Percentiles rank a stretch among this genome's conserved stretches.
Evolutionary conservation across 1,140 invertebrate species (phyloP).

Genomic region (Bombus confusus): DNA sequence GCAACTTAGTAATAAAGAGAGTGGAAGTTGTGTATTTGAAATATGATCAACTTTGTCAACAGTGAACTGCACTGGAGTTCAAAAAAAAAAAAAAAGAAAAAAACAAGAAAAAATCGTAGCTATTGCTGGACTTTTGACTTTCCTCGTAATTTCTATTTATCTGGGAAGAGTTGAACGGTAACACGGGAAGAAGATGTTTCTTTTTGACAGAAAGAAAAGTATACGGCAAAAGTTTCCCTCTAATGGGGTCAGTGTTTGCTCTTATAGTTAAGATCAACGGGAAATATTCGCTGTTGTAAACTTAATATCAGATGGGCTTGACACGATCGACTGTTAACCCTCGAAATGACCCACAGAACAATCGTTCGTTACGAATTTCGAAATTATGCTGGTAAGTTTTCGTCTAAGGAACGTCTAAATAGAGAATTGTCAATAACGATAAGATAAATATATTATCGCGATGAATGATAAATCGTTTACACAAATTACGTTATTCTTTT

Average conservation of each 20-base stretch:
- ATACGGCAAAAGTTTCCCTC: not conserved
- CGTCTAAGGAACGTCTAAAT: not conserved
- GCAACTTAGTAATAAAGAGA: not conserved
- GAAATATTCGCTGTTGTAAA: not conserved
- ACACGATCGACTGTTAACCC: not conserved
- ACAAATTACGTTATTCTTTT: no score
- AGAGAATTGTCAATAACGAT: not conserved
- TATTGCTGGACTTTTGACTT: not conserved
- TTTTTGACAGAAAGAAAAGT: not conserved
- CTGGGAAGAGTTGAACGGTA: not conserved
- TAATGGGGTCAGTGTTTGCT: not conserved
- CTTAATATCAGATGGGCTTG: not conserved
- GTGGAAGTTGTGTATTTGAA: not conserved
- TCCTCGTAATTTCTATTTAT: conserved; percentile 20
- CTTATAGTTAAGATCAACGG: not conserved
- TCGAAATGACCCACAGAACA: not conserved
- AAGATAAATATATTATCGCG: rapidly evolving
- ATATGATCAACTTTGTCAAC: not conserved
- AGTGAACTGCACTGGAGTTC: not conserved
- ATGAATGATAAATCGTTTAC: no score
- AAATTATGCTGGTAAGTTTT: not conserved
- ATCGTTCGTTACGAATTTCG: not conserved
- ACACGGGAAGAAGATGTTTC: not conserved
- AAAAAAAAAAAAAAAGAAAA: no score
- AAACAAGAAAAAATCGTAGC: not conserved